Evolutionary conservation across 2,888 invertebrate species (phyloP).

Genomic region (Agriopis aurantiaria): DNA sequence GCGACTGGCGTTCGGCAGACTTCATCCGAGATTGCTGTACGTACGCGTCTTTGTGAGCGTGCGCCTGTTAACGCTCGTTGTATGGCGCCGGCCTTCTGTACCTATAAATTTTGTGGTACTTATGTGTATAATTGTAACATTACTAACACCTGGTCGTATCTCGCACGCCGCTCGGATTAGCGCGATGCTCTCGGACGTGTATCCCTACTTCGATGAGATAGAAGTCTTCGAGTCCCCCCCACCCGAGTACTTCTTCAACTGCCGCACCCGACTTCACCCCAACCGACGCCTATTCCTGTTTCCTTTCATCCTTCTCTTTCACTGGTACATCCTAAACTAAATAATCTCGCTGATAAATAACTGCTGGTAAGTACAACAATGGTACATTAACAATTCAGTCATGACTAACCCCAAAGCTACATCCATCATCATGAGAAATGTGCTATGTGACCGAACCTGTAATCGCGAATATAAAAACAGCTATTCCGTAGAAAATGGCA

Average conservation of each 20-base stretch:
- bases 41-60: no score
- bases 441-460: no score
- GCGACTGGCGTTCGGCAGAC: no score
- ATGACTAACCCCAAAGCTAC: no score
- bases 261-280: slow-evolving; percentile 32
- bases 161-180: slow-evolving; percentile 74
- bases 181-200: slow-evolving; percentile 70
- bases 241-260: slow-evolving; percentile 65
- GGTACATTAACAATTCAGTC: background rate
- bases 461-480: no score
- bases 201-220: slow-evolving; percentile 73
- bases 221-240: slow-evolving; percentile 73
- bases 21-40: no score
- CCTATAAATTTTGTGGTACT: no score
- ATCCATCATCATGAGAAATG: no score
- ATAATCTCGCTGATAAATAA: background rate
- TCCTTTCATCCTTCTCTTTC: slow-evolving; percentile 18
- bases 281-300: slow-evolving; percentile 29
- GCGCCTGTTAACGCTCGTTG: no score
- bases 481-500: no score
- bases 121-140: background rate
- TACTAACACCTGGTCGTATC: slow-evolving; percentile 40
- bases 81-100: no score
- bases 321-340: background rate
- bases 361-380: slow-evolving; percentile 1